Evolutionary conservation across 2,797 vertebrate genomes (phyloP).

Genomic region (Alcedo atthis): DNA sequence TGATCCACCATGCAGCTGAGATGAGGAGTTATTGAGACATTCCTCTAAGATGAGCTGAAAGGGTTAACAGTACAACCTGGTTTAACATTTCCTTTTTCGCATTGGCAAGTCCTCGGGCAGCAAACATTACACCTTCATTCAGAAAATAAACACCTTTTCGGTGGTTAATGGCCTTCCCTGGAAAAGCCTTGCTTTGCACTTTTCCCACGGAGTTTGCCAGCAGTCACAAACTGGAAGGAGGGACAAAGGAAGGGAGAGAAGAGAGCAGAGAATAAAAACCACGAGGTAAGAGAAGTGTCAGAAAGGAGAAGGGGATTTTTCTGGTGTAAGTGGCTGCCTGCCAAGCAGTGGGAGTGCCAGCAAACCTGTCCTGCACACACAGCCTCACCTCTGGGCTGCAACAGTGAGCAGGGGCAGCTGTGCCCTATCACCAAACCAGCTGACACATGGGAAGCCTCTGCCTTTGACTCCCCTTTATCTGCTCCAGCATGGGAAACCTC

Average conservation of each 20-base stretch:
- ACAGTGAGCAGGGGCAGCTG: too few relatives aligned
- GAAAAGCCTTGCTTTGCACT: not conserved
- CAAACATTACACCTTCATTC: not conserved
- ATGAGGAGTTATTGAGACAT: not conserved
- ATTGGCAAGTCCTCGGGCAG: not conserved
- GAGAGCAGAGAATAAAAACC: not conserved
- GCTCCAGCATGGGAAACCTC: not conserved
- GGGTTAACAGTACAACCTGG: not conserved
- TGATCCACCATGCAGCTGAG: not conserved
- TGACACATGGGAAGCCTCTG: not conserved
- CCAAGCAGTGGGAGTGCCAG: not conserved
- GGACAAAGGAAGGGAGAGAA: not conserved
- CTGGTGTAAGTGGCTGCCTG: not conserved
- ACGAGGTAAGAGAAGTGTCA: fast-evolving
- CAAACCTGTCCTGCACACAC: not conserved
- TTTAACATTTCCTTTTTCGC: not conserved
- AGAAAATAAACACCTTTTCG: not conserved
- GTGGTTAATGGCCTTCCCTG: conserved; percentile 2
- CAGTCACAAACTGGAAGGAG: not conserved
- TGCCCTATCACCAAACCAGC: too few relatives aligned
- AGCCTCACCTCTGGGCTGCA: not conserved
- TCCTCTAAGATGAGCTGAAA: not conserved
- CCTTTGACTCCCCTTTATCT: not conserved
- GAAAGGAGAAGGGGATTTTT: not conserved
- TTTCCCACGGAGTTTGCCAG: conserved; percentile 33